Base-by-base conservation (phyloP, 2,888 invertebrate species). In the Lymantria monacha region DNA sequence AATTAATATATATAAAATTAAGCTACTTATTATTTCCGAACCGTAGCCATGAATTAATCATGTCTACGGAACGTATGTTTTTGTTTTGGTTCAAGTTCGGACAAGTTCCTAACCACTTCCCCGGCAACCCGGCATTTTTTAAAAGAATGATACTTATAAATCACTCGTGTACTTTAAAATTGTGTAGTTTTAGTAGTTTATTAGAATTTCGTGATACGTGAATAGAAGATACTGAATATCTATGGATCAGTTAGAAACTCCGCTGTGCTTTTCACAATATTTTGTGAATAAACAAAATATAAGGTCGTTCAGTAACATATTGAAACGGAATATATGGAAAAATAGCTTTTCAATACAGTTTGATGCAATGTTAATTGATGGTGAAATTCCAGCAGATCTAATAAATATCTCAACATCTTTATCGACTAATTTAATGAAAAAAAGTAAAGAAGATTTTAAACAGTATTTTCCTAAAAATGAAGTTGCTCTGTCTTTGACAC, bases 281-380 rank as follows among this genome's bases (percentile, higher is more conserved):
- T 90, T 90, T 61, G 72, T 78, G 5, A 87, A 88, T 65, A 91
- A 89, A 69, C 84, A 86, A 69, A 87, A 89, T 66, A 70, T 87
- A 38, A 72, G 91, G 50, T 86, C 87, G 1, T 83, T 75, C 57
- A 67, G 63, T 48, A 87, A 85, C 66, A 62, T 86, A 59, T 40
- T 85, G 14, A 79, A 81, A 63, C 53, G 61, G 22, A 76, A 73
- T 52, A 59, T 75, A 55, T 56, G 82, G n/a, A 82, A 75, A 60
- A 64, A 66, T 41, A 7, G 1, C 8, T 11, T 2, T 9, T 9
- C 9, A 41, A 14, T 57, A 8, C 79, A 80, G 49, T 53, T 63
- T 14, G 63, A 59, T 45, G 53, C 73, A 49, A 55, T 87, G 44
- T 56, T 85, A 50, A 67, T 63, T 61, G 72, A 78, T 11, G 7